Conservation (phyloP, 2,888 invertebrate species). For the Drosophila gaucha region DNA sequence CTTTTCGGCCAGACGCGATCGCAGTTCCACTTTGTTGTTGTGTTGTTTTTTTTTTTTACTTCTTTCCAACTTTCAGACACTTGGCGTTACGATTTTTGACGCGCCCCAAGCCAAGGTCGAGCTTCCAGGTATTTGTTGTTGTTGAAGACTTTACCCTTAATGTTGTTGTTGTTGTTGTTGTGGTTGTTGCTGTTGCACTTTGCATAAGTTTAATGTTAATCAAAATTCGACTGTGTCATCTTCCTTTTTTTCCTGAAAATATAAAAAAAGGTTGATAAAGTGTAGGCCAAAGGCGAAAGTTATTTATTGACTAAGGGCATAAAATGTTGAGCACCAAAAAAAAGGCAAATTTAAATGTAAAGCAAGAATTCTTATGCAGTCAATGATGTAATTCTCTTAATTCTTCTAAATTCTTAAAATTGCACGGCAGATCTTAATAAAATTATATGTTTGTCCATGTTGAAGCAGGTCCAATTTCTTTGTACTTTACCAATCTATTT, state of each 20-base stretch:
- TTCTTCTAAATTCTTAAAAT: too few species aligned
- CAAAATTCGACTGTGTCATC: slow-evolving; percentile 52
- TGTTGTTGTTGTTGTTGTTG: slow-evolving; percentile 27
- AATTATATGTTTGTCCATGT: too few species aligned
- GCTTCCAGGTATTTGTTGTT: slow-evolving; percentile 41
- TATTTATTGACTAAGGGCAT: not conserved
- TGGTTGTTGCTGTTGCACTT: slow-evolving; percentile 47
- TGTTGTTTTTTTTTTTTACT: slow-evolving; percentile 3
- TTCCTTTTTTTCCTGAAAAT: slow-evolving; percentile 3
- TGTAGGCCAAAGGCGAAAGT: not conserved
- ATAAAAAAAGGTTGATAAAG: not conserved
- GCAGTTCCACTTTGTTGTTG: slow-evolving; percentile 21
- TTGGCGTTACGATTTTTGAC: slow-evolving; percentile 62
- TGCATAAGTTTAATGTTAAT: slow-evolving; percentile 65
- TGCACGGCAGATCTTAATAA: too few species aligned
- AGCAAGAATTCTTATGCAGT: too few species aligned
- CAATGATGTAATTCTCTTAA: too few species aligned
- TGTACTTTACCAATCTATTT: too few species aligned
- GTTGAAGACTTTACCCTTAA: slow-evolving; percentile 13
- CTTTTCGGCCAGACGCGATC: slow-evolving; percentile 31
- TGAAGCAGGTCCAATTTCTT: too few species aligned
- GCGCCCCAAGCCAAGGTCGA: slow-evolving; percentile 70
- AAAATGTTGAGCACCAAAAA: not conserved
- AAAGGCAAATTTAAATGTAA: too few species aligned
- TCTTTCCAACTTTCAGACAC: slow-evolving; percentile 51